Conservation (phyloP, 1,140 invertebrate species). For the Cydia amplana region DNA sequence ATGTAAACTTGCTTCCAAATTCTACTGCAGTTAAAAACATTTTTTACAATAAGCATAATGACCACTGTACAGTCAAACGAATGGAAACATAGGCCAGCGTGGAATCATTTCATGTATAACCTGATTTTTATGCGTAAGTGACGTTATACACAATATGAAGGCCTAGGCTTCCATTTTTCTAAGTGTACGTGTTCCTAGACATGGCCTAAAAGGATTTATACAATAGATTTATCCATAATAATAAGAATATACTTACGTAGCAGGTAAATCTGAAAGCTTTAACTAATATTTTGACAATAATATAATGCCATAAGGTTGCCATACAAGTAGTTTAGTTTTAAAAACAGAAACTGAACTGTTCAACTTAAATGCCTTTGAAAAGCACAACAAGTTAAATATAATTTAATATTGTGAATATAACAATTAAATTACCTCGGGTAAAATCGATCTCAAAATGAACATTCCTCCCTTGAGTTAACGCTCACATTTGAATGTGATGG, state of each 20-base stretch:
- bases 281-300: slow-evolving; percentile 60
- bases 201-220: slow-evolving; percentile 22
- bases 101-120: background rate
- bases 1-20: slow-evolving; percentile 26
- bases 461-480: too few relatives aligned
- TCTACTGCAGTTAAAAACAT: background rate
- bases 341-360: slow-evolving; percentile 24
- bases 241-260: slow-evolving; percentile 35
- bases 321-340: slow-evolving; percentile 50
- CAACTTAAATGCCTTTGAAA: slow-evolving; percentile 18
- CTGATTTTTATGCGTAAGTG: background rate
- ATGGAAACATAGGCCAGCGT: background rate
- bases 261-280: slow-evolving; percentile 56
- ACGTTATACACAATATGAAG: background rate
- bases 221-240: slow-evolving; percentile 32
- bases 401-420: slow-evolving; percentile 33
- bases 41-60: background rate
- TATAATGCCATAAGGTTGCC: slow-evolving; percentile 60
- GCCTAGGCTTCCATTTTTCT: background rate
- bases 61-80: background rate
- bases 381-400: slow-evolving; percentile 37
- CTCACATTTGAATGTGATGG: too few relatives aligned
- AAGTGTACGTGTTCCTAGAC: slow-evolving; percentile 6
- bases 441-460: background rate
- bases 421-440: background rate